phyloP scores from a whole-genome alignment of 2,888 invertebrate genomes.

The Lycia hirtaria region DNA sequence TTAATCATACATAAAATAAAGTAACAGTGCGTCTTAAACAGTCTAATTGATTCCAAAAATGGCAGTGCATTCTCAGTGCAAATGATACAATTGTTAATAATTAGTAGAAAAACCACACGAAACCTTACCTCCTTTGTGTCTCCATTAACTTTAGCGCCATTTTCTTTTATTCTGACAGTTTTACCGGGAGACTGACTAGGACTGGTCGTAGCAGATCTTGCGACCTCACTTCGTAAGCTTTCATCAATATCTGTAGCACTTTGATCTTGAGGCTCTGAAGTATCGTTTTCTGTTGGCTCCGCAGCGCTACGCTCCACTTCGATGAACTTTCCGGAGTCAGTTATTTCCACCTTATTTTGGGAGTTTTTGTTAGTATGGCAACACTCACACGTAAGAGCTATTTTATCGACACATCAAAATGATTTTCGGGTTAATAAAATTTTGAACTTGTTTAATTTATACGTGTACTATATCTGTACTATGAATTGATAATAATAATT shows the following conservation, averaged over 20 bases:
- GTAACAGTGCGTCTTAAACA: neutral
- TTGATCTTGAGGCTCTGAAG: conserved; percentile 32
- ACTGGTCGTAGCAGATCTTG: conserved; percentile 54
- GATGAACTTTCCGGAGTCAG: conserved; percentile 82
- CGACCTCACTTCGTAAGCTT: conserved; percentile 45
- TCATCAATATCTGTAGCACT: conserved; percentile 44
- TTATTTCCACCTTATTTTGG: conserved; percentile 80
- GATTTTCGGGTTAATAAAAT: too few species aligned
- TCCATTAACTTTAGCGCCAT: conserved; percentile 69
- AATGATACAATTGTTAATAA: conserved; percentile 20
- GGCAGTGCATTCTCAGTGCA: conserved; percentile 22
- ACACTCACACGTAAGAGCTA: conserved; percentile 60
- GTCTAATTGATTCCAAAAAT: conserved; percentile 4
- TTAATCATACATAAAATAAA: neutral
- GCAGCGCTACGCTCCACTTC: conserved; percentile 73
- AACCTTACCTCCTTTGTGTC: conserved; percentile 64
- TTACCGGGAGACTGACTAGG: conserved; percentile 75
- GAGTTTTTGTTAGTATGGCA: conserved; percentile 71
- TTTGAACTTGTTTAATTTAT: too few species aligned
- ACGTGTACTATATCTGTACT: too few species aligned
- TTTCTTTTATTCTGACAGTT: conserved; percentile 78
- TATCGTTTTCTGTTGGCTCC: conserved; percentile 41
- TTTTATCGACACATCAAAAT: conserved; percentile 9
- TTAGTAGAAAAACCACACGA: conserved; percentile 37
- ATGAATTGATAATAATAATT: too few species aligned